Evolutionary conservation across 2,113 vertebrate species (phyloP).

Genomic region (Motacilla alba): DNA sequence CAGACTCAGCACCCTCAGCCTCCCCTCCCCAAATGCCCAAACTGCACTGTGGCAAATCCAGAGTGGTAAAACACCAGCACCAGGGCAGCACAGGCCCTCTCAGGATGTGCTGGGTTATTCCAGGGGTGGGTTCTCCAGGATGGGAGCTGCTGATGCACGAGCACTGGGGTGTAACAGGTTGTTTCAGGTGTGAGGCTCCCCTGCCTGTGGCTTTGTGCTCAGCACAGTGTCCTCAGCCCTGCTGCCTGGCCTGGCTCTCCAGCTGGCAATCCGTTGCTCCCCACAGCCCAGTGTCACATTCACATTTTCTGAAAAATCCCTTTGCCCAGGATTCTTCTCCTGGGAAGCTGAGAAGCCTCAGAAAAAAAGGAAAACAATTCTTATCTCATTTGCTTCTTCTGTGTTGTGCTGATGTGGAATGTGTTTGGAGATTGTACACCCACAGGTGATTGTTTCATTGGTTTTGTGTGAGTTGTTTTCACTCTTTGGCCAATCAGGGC

Average conservation of each 20-base stretch:
- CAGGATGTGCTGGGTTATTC: background rate
- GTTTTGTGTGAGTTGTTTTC: too few relatives aligned
- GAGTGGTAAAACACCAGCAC: background rate
- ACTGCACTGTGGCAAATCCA: rapidly evolving
- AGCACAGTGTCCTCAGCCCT: background rate
- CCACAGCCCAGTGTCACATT: background rate
- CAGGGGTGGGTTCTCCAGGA: background rate
- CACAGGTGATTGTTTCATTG: too few relatives aligned
- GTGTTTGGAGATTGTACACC: too few relatives aligned
- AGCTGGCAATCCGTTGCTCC: background rate
- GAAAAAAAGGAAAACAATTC: too few relatives aligned
- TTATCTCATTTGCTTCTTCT: too few relatives aligned
- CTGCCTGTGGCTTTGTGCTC: background rate
- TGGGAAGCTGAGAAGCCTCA: too few relatives aligned
- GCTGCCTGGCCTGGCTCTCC: background rate
- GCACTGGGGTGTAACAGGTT: background rate
- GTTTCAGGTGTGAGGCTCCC: background rate
- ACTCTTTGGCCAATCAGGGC: too few relatives aligned
- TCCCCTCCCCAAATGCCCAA: background rate
- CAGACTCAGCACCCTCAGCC: background rate
- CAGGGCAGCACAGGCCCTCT: too few relatives aligned
- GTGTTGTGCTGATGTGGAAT: too few relatives aligned
- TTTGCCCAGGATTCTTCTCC: too few relatives aligned
- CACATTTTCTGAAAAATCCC: too few relatives aligned
- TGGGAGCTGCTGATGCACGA: background rate